phyloP scores from a whole-genome alignment of 1,140 invertebrate genomes.

The Solenopsis invicta region DNA sequence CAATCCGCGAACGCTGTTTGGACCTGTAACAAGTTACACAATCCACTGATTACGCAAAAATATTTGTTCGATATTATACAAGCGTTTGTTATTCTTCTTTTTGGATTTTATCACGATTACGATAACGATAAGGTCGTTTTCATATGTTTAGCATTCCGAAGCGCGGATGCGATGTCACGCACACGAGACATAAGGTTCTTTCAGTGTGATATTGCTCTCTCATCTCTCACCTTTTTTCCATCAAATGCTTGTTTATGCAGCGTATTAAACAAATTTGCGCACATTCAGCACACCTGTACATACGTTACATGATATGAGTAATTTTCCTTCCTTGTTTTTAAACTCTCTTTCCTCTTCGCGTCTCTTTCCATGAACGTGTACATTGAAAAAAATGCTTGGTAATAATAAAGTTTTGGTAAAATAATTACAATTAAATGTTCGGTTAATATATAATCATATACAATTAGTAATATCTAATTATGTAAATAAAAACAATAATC shows the following conservation, averaged over 20 bases:
- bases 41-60: not conserved
- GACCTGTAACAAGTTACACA: slow-evolving; percentile 8
- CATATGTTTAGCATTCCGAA: not conserved
- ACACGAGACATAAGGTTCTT: slow-evolving; percentile 59
- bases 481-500: too few relatives aligned
- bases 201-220: slow-evolving; percentile 3
- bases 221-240: not conserved
- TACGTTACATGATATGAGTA: not conserved
- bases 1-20: not conserved
- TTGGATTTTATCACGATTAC: not conserved
- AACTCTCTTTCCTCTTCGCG: not conserved
- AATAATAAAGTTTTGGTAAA: too few relatives aligned
- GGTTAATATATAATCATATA: too few relatives aligned
- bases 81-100: not conserved
- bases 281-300: not conserved
- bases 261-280: not conserved
- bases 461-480: too few relatives aligned
- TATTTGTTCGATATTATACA: not conserved
- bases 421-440: too few relatives aligned
- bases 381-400: too few relatives aligned
- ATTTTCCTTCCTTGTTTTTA: not conserved
- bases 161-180: not conserved
- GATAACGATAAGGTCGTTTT: not conserved
- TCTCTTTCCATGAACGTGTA: not conserved
- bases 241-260: not conserved